A percentile compares a stretch with the other conserved stretches of the same genome.
phyloP scores from a whole-genome alignment of 2,113 vertebrate genomes.

The Oreocharis arfaki region DNA sequence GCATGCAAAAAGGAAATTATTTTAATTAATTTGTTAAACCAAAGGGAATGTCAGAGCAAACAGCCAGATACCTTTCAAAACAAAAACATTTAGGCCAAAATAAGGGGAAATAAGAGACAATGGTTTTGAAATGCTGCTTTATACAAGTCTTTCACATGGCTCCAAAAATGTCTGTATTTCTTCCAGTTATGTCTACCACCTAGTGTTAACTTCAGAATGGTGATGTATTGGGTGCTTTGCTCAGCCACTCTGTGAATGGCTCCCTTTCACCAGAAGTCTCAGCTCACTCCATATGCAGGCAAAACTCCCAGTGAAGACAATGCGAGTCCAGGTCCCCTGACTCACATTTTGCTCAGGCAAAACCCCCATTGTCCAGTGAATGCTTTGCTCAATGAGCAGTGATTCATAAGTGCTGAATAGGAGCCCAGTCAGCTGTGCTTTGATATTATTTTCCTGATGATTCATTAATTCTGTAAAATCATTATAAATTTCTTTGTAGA shows the following conservation, averaged over 20 bases:
- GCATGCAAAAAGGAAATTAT: neutral
- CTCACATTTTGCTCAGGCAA: constrained; percentile 49
- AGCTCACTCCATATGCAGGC: constrained; percentile 22
- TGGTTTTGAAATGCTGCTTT: constrained; percentile 6
- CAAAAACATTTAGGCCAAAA: neutral
- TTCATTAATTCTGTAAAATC: constrained; percentile 6
- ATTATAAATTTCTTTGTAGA: neutral
- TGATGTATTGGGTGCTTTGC: constrained; percentile 32
- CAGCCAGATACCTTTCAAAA: constrained; percentile 27
- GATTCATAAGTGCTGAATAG: constrained; percentile 31
- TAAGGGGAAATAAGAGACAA: constrained; percentile 42
- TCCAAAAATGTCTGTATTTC: constrained; percentile 51
- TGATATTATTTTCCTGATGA: constrained; percentile 27
- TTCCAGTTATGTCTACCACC: constrained; percentile 60
- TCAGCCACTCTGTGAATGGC: neutral
- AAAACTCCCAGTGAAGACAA: constrained; percentile 51
- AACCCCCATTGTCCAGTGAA: neutral
- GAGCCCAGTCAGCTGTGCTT: constrained; percentile 17
- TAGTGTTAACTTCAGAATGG: constrained; percentile 47
- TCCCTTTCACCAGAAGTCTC: constrained; percentile 20
- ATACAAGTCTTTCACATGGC: constrained; percentile 15
- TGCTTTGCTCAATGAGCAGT: constrained; percentile 24
- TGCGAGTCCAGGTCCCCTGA: constrained; percentile 23
- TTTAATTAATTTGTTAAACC: constrained; percentile 50
- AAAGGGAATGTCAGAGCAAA: neutral